A percentile compares a stretch with the other conserved stretches of the same genome.
These are phyloP conservation scores for Diorhabda carinulata DNA, from an alignment of 1,140 invertebrate genomes.

Conservation along the genomic window DNA sequence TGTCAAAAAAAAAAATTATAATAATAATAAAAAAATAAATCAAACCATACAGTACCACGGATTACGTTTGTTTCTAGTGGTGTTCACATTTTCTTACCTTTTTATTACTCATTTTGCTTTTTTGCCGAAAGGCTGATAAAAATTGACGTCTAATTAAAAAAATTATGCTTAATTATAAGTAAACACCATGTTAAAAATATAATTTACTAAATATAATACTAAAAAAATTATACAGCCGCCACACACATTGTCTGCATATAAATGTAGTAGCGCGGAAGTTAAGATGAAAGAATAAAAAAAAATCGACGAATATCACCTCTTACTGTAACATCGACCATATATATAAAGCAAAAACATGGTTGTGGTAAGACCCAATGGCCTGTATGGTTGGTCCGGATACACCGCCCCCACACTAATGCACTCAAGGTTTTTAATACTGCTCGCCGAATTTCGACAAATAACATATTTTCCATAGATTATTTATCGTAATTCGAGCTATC, in stretches of 20 bases:
- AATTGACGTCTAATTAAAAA: no score
- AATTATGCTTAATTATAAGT: no score
- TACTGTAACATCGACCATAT: neutral
- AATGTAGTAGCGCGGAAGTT: constrained; percentile 32
- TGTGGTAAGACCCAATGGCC: constrained; percentile 40
- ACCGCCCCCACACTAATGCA: constrained; percentile 47
- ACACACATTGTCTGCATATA: constrained; percentile 50
- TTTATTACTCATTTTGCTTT: neutral
- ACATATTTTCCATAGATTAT: neutral
- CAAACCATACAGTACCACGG: constrained; percentile 42
- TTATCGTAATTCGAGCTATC: neutral
- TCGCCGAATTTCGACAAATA: constrained; percentile 21
- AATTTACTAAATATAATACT: constrained; percentile 13
- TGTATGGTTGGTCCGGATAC: constrained; percentile 46
- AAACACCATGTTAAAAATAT: constrained; percentile 11
- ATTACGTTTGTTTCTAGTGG: constrained; percentile 20
- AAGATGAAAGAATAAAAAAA: neutral
- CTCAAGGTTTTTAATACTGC: constrained; percentile 41
- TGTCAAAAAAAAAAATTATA: neutral
- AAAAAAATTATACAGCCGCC: constrained; percentile 41
- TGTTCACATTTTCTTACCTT: constrained; percentile 6
- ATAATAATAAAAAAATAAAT: constrained; percentile 8
- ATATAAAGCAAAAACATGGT: neutral
- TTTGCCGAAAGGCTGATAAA: no score
- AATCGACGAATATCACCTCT: constrained; percentile 2